Base-by-base conservation (phyloP, 2,113 vertebrate genomes). In the Aix galericulata region DNA sequence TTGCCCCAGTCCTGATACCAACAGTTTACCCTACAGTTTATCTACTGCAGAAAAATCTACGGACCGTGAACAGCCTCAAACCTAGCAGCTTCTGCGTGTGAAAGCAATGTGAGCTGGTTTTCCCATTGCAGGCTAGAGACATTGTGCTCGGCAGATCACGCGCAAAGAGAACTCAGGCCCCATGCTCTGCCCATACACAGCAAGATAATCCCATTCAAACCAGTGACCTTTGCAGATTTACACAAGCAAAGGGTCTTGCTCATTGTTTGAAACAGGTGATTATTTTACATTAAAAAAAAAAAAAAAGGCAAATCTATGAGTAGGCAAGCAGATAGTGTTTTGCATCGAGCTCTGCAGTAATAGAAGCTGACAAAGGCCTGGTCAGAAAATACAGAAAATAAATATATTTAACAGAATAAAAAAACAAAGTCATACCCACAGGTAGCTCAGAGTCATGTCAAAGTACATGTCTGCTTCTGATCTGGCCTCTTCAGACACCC, bases 391-490 rank as follows among this genome's bases (percentile, higher is more conserved):
- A 84, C 2, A 81, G 63, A 71, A 86, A 88, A 80, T 20, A 59
- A 73, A 89, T 46, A 46, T 81, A 90, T 73, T 88, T 81, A 74
- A 81, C 10, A 90, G 82, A 92, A 89, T 74, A 76, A 48, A 48
- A 86, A 94, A 95, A 3, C 9, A 56, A 91, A 93, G 23, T 69
- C 93, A 92, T 95, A 94, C 93, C 89, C 86, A 95, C 73, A 95
- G 18, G 74, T 90, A 92, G 92, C 62, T 89, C 74, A 92, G 67
- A 74, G 89, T 90, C 89, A 88, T 13, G 11, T 92, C 89, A 93
- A 91, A 42, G 68, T 95, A 91, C 90, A 95, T 96, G 86, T 71
- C 86, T 86, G 86, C 88, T 91, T 81, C 95, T 92, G 90, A 63
- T 91, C 42, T 63, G 78, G 88, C 48, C 46, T 79, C 72, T 64